These are phyloP conservation scores for Lasioglossum morio DNA, from an alignment of 2,888 invertebrate genomes.

Conservation along the genomic window DNA sequence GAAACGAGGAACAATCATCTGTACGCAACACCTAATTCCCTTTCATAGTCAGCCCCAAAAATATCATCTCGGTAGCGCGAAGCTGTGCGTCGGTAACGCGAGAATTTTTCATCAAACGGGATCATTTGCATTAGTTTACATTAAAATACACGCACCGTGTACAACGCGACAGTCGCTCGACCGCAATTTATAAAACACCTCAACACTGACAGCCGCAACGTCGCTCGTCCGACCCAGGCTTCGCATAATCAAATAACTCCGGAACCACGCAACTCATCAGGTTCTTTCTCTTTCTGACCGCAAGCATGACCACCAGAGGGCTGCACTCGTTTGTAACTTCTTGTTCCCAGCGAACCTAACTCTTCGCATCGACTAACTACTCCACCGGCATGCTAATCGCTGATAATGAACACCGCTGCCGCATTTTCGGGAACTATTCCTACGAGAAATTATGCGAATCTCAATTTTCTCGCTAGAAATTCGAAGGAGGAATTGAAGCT, in stretches of 20 bases:
- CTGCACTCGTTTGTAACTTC: background rate
- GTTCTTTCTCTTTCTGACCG: conserved; percentile 37
- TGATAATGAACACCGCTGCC: conserved; percentile 33
- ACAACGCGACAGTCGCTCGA: conserved; percentile 13
- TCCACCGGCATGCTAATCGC: conserved; percentile 40
- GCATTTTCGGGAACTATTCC: conserved; percentile 29
- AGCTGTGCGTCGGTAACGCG: background rate
- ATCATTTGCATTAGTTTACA: conserved; percentile 14
- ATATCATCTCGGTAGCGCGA: background rate
- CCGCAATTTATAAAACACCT: conserved; percentile 47
- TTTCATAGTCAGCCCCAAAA: background rate
- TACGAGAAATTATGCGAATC: background rate
- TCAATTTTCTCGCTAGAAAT: background rate
- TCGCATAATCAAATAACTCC: conserved; percentile 48
- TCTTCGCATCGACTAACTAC: background rate
- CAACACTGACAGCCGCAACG: conserved; percentile 32
- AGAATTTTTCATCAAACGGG: background rate
- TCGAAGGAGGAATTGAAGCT: background rate
- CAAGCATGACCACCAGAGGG: background rate
- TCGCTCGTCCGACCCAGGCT: conserved; percentile 28
- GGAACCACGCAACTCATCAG: conserved; percentile 21
- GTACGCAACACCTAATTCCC: background rate
- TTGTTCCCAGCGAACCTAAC: background rate
- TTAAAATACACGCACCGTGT: conserved; percentile 27
- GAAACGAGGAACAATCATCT: background rate